Conservation (phyloP, 2,113 vertebrate genomes). For the Dicentrarchus labrax region DNA sequence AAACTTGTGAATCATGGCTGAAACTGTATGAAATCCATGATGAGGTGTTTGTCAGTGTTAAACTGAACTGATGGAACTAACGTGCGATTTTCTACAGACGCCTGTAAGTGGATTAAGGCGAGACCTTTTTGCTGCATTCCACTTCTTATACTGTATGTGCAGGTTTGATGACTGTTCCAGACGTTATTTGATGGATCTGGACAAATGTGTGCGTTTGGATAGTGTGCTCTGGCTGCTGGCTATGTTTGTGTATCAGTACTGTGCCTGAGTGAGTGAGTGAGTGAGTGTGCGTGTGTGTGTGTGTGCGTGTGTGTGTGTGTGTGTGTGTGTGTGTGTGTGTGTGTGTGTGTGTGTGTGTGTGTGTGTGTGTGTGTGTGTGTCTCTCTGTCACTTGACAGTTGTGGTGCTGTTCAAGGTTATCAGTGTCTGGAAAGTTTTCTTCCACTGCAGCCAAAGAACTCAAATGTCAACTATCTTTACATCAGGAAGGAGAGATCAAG, state of each 20-base stretch:
- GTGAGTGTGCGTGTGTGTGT: constrained; percentile 1
- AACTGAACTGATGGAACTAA: constrained; percentile 33
- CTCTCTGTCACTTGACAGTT: constrained; percentile 37
- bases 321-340: constrained; percentile 4
- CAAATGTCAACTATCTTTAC: constrained; percentile 28
- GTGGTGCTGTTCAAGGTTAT: constrained; percentile 67
- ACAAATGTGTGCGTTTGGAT: not conserved
- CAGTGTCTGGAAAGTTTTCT: constrained; percentile 50
- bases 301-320: not conserved
- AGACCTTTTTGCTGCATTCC: not conserved
- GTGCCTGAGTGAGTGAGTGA: not conserved
- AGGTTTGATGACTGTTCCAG: constrained; percentile 10
- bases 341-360: no score
- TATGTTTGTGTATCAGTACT: not conserved
- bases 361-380: not conserved
- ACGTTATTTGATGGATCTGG: constrained; percentile 36
- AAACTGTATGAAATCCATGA: not conserved
- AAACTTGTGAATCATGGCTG: constrained; percentile 26
- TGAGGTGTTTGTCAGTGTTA: constrained; percentile 27
- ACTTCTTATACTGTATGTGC: not conserved
- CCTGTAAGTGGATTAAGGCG: not conserved
- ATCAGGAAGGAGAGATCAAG: constrained; percentile 14
- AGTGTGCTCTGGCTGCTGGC: constrained; percentile 24
- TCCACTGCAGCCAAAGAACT: constrained; percentile 26
- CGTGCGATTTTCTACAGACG: not conserved